phyloP scores from a whole-genome alignment of 2,888 invertebrate species.

The Macropis europaea region DNA sequence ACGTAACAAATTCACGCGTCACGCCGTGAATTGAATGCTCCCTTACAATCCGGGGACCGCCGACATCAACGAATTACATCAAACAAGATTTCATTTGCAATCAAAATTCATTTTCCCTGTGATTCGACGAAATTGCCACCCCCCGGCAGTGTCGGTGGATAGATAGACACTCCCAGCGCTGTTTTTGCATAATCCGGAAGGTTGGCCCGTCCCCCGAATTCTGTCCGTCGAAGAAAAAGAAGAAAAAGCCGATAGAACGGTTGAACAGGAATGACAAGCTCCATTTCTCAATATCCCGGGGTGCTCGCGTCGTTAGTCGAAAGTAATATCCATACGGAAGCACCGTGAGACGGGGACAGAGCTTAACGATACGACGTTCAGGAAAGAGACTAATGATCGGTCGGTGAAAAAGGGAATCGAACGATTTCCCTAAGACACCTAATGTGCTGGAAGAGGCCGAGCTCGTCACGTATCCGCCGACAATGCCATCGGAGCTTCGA shows the following conservation, averaged over 20 bases:
- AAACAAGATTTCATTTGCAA: background rate
- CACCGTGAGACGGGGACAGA: background rate
- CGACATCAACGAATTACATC: background rate
- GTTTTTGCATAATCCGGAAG: background rate
- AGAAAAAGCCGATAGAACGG: background rate
- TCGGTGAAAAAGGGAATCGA: conserved; percentile 12
- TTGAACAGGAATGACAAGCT: background rate
- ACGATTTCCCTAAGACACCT: conserved; percentile 6
- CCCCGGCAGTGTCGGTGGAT: background rate
- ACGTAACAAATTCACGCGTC: background rate
- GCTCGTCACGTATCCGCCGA: background rate
- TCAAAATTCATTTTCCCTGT: conserved; percentile 7
- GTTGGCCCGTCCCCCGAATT: background rate
- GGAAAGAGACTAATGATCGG: conserved; percentile 30
- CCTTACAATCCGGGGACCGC: background rate
- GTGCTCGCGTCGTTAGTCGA: conserved; percentile 11
- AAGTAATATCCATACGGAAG: conserved; percentile 28
- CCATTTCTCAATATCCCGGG: conserved; percentile 13
- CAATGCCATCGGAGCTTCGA: background rate
- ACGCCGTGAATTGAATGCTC: background rate
- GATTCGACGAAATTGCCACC: conserved; percentile 8
- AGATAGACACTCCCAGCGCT: too few relatives aligned
- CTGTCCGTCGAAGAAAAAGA: conserved; percentile 1
- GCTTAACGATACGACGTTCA: conserved; percentile 15
- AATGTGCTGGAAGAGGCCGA: conserved; percentile 29